Evolutionary conservation across 2,113 vertebrate genomes (phyloP), one percentile per base, ranked within the genome.

Genomic region (Physeter macrocephalus): DNA sequence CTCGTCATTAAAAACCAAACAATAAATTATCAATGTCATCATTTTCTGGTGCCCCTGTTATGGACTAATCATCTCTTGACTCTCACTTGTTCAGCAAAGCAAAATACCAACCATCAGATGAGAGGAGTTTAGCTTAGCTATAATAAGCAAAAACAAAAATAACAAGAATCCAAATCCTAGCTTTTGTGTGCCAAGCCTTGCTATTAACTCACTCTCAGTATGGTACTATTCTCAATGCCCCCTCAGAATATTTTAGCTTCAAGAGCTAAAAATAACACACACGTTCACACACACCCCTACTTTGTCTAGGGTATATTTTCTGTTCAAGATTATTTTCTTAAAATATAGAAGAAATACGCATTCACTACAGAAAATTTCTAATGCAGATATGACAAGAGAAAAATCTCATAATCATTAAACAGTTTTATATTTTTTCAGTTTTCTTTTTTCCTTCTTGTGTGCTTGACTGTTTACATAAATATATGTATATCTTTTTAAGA

Each of bases 101-200:
- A 67, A 78, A 94, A 85, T 25, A 29, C n/a, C 94, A 78, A 39
- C 52, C 54, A 69, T 8, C 13, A 57, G 46, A 89, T 23, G 46
- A 29, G 64, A 64, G 6, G 15, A 18, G 61, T n/a, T 67, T 90
- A 72, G 94, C 86, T 93, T 39, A 66, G 91, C 86, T 93, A 74
- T 85, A 93, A 93, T 67, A 90, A 96, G 77, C 93, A 95, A 90
- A 85, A 93, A 61, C 77, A 94, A 84, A 97, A 96, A 94, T 78
- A 90, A 86, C 89, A 21, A 62, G 23, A 31, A 81, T 52, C 39
- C 78, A 59, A 80, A 59, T 41, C 61, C 88, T 66, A 78, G 89
- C 62, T 62, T 88, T 18, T 52, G 36, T 66, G 27, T n/a, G 86
- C 77, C 83, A 86, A 39, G 52, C 81, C 88, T 91, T 49, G 61